Conservation (phyloP, 2,888 invertebrate species). For the Teleiodes luculella region DNA sequence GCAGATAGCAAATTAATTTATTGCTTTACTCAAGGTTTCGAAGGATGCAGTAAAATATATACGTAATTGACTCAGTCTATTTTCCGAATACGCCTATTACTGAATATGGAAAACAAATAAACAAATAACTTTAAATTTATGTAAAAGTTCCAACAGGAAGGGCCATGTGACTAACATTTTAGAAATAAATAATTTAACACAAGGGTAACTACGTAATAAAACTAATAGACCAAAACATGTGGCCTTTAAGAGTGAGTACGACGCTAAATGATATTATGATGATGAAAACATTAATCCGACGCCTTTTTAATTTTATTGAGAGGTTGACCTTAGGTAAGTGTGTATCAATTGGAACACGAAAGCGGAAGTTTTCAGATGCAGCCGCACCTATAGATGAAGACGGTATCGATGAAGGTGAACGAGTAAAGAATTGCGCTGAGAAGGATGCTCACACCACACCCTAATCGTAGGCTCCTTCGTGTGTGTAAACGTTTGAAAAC, state of each 20-base stretch:
- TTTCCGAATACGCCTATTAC: slow-evolving; percentile 8
- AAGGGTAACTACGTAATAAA: slow-evolving; percentile 74
- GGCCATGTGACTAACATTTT: slow-evolving; percentile 37
- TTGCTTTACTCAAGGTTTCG: slow-evolving; percentile 53
- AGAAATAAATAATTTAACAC: slow-evolving; percentile 49
- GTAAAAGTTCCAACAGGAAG: slow-evolving; percentile 41
- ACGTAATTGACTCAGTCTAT: slow-evolving; percentile 18
- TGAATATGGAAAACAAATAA: slow-evolving; percentile 3
- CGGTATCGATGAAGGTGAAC: slow-evolving; percentile 61
- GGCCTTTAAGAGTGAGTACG: slow-evolving; percentile 58
- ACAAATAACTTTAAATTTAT: slow-evolving; percentile 25
- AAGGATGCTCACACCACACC: slow-evolving; percentile 66
- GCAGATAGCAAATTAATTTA: slow-evolving; percentile 58
- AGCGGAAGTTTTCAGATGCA: slow-evolving; percentile 60
- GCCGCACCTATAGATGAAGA: slow-evolving; percentile 40
- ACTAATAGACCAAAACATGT: slow-evolving; percentile 61
- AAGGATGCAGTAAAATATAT: slow-evolving; percentile 14
- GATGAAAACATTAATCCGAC: slow-evolving; percentile 58
- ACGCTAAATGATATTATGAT: slow-evolving; percentile 52
- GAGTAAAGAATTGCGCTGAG: slow-evolving; percentile 51
- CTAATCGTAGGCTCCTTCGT: slow-evolving; percentile 54
- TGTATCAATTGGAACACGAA: slow-evolving; percentile 48
- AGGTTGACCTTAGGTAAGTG: slow-evolving; percentile 67
- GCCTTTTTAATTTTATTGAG: slow-evolving; percentile 69
- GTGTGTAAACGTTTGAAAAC: slow-evolving; percentile 67